A percentile compares a stretch with the other conserved stretches of the same genome.
phyloP scores from a whole-genome alignment of 1,140 invertebrate species.

The Trichonephila inaurata region DNA sequence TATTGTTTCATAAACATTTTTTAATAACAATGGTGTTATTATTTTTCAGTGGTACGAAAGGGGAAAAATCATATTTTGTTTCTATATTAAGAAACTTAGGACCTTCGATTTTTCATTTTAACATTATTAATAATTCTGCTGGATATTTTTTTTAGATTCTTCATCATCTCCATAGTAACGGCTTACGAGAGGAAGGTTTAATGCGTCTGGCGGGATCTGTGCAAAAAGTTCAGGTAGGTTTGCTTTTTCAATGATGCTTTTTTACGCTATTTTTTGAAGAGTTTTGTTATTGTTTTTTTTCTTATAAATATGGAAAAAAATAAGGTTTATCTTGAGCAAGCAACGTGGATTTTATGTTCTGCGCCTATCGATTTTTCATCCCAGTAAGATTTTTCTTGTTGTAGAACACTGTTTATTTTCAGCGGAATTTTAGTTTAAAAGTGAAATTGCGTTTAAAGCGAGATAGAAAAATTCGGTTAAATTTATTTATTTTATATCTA shows the following conservation, averaged over 20 bases:
- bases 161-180: constrained; percentile 73
- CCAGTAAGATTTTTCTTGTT: neutral
- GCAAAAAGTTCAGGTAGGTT: constrained; percentile 69
- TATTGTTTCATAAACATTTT: no score
- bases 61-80: no score
- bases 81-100: no score
- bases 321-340: neutral
- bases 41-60: no score
- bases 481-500: no score
- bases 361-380: neutral
- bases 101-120: neutral
- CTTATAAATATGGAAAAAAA: neutral
- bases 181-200: constrained; percentile 66
- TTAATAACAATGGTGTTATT: no score
- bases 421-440: neutral
- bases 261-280: neutral
- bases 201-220: constrained; percentile 70
- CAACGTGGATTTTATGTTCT: neutral
- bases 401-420: neutral
- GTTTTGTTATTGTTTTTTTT: neutral
- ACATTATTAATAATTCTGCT: no score
- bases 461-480: no score
- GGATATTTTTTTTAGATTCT: constrained; percentile 28
- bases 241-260: neutral
- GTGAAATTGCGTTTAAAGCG: no score